These are phyloP conservation scores for Aspidapion aeneum DNA, from an alignment of 2,888 invertebrate species.

Conservation along the genomic window DNA sequence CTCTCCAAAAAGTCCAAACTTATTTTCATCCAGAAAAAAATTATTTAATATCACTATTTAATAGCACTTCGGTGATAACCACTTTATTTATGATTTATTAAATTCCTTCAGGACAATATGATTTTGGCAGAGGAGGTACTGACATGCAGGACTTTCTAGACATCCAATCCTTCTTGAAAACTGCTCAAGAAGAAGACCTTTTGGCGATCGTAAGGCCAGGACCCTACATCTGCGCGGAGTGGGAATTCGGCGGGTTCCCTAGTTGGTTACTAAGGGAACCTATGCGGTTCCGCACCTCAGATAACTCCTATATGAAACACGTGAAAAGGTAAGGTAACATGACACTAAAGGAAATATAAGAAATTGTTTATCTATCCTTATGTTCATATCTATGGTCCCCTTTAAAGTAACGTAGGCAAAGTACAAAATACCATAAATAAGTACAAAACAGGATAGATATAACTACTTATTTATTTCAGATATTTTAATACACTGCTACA, in stretches of 20 bases:
- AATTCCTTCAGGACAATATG: slow-evolving; percentile 45
- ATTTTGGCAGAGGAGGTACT: slow-evolving; percentile 64
- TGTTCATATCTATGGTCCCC: too few relatives aligned
- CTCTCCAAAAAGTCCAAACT: too few relatives aligned
- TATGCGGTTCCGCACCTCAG: slow-evolving; percentile 48
- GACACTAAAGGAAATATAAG: slow-evolving; percentile 4
- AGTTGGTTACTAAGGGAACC: slow-evolving; percentile 37
- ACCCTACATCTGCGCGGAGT: slow-evolving; percentile 90
- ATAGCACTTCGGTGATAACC: too few relatives aligned
- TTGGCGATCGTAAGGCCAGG: slow-evolving; percentile 81
- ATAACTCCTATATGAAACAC: slow-evolving; percentile 39
- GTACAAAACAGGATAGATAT: too few relatives aligned
- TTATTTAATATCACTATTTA: too few relatives aligned
- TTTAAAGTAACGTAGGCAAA: not conserved
- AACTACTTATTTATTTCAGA: too few relatives aligned
- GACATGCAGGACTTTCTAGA: slow-evolving; percentile 51
- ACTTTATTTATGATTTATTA: not conserved
- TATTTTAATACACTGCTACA: slow-evolving; percentile 39
- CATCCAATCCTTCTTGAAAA: slow-evolving; percentile 62
- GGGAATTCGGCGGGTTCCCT: slow-evolving; percentile 58
- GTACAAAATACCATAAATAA: not conserved
- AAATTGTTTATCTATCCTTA: not conserved
- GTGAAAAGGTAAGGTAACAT: slow-evolving; percentile 20
- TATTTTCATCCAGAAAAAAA: too few relatives aligned
- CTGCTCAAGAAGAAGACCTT: slow-evolving; percentile 63